Percentiles rank a stretch among this genome's conserved stretches.
Evolutionary conservation across 2,113 vertebrate species (phyloP).

Genomic region (Trochalopteron elliotii): DNA sequence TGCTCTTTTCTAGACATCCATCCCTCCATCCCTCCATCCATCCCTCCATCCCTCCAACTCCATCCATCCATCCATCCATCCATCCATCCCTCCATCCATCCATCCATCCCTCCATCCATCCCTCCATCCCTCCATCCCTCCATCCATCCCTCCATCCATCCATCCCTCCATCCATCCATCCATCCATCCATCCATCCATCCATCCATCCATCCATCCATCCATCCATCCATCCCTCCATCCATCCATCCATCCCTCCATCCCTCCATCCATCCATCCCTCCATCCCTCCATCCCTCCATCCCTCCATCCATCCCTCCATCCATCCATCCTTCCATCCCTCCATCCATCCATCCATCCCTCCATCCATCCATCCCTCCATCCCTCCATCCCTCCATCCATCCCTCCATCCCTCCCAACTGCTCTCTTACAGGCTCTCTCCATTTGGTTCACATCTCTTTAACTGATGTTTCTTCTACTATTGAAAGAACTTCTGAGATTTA

Average conservation of each 20-base stretch:
- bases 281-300: not conserved
- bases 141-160: too few relatives aligned
- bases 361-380: not conserved
- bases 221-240: too few relatives aligned
- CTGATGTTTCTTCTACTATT: not conserved
- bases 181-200: not conserved
- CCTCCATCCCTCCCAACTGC: rapidly evolving
- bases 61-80: not conserved
- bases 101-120: not conserved
- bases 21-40: not conserved
- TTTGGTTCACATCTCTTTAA: not conserved
- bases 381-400: not conserved
- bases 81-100: not conserved
- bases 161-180: not conserved
- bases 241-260: not conserved
- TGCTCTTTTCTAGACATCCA: not conserved
- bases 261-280: not conserved
- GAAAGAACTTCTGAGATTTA: not conserved
- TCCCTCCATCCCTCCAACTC: too few relatives aligned
- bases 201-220: not conserved
- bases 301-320: not conserved
- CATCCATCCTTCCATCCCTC: not conserved
- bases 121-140: not conserved
- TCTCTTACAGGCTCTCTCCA: not conserved
- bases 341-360: not conserved